Evolutionary conservation across 2,797 vertebrate species (phyloP).

Genomic region (Iguana delicatissima): DNA sequence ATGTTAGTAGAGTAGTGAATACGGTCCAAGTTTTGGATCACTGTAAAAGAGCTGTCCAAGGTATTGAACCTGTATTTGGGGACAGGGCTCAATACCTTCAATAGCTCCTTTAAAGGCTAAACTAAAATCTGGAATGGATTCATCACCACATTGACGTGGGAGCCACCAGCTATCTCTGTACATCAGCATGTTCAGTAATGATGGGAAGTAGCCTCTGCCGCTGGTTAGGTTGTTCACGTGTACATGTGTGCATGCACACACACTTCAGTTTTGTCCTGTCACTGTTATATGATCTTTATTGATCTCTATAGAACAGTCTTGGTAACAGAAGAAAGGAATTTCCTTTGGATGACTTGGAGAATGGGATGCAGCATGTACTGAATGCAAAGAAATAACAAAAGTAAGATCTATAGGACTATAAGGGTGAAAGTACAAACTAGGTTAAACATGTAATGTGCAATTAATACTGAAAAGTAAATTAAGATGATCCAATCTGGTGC

Average conservation of each 20-base stretch:
- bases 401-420: neutral
- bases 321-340: neutral
- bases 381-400: neutral
- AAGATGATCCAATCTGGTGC: too few species aligned
- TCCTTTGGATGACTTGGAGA: neutral
- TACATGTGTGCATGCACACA: neutral
- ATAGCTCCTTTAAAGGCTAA: too few species aligned
- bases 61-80: too few species aligned
- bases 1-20: too few species aligned
- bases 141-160: too few species aligned
- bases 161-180: too few species aligned
- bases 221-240: neutral
- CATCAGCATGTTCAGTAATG: neutral
- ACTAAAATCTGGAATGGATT: too few species aligned
- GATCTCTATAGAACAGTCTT: neutral
- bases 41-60: too few species aligned
- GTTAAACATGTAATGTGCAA: neutral
- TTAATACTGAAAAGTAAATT: too few species aligned
- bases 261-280: neutral
- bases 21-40: too few species aligned
- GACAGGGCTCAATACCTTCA: too few species aligned
- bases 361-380: neutral
- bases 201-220: neutral
- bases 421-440: neutral
- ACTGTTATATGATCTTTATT: neutral